Conservation (phyloP, 2,888 invertebrate genomes). For the Rotaria macrura region DNA sequence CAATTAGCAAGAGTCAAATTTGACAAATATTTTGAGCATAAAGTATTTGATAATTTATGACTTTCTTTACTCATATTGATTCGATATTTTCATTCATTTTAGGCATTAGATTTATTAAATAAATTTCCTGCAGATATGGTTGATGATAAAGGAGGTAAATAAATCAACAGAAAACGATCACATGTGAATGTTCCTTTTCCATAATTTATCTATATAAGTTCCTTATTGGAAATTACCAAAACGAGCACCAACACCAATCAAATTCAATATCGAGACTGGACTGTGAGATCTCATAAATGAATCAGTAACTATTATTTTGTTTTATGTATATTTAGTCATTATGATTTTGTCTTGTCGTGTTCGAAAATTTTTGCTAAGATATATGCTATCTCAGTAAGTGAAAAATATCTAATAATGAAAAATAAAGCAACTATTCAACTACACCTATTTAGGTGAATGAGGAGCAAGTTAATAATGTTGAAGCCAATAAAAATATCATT, state of each 20-base stretch:
- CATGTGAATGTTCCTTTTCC: neutral
- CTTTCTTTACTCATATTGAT: neutral
- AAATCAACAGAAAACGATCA: too few relatives aligned
- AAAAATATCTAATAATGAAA: neutral
- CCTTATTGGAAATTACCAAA: conserved; percentile 50
- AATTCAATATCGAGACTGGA: conserved; percentile 41
- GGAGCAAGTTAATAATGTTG: neutral
- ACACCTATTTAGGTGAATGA: neutral
- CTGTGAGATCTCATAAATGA: conserved; percentile 38
- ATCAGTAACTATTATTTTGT: too few relatives aligned
- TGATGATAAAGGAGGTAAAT: conserved; percentile 40
- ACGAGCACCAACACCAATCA: conserved; percentile 45
- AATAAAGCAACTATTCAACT: neutral
- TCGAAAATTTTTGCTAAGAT: conserved; percentile 43
- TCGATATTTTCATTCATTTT: conserved; percentile 33
- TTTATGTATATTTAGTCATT: conserved; percentile 42
- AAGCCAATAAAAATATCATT: neutral
- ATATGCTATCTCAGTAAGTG: conserved; percentile 35
- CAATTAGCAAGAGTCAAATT: conserved; percentile 46
- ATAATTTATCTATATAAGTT: conserved; percentile 38
- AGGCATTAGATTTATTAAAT: conserved; percentile 47
- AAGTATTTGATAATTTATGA: conserved; percentile 39
- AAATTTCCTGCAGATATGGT: conserved; percentile 47
- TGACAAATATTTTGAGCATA: conserved; percentile 50
- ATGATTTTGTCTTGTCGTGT: conserved; percentile 41